Percentiles rank a stretch among this genome's conserved stretches.
These are phyloP conservation scores for Scelioninae gen. 1 DNA, from an alignment of 2,888 invertebrate genomes.

Conservation along the genomic window DNA sequence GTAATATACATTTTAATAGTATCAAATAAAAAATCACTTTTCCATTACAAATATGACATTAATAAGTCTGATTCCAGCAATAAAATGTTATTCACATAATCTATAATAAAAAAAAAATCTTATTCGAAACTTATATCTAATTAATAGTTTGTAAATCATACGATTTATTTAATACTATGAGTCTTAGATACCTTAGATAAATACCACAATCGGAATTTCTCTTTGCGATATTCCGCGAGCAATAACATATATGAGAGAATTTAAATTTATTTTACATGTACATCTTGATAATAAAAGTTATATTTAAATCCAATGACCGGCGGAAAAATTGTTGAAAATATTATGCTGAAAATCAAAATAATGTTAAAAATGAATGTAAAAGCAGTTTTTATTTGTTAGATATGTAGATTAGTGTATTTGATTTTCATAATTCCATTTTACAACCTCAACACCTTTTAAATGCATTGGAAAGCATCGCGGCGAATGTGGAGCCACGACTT, in stretches of 20 bases:
- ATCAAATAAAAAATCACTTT: slow-evolving; percentile 1
- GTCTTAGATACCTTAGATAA: slow-evolving; percentile 10
- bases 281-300: slow-evolving; percentile 16
- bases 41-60: slow-evolving; percentile 1
- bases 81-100: slow-evolving; percentile 10
- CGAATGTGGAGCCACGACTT: slow-evolving; percentile 25
- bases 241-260: slow-evolving; percentile 2
- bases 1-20: slow-evolving; percentile 35
- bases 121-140: not conserved
- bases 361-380: not conserved
- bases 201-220: slow-evolving; percentile 20
- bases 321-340: not conserved
- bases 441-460: slow-evolving; percentile 60
- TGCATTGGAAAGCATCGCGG: slow-evolving; percentile 30
- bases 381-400: not conserved
- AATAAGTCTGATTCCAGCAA: not conserved
- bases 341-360: slow-evolving; percentile 1
- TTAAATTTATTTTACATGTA: slow-evolving; percentile 3
- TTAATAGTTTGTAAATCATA: slow-evolving; percentile 24
- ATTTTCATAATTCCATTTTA: slow-evolving; percentile 46
- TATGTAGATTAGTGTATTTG: slow-evolving; percentile 3
- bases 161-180: slow-evolving; percentile 27
- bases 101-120: slow-evolving; percentile 1
- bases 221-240: slow-evolving; percentile 7
- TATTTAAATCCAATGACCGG: not conserved